Conservation (phyloP, 1,140 invertebrate genomes). For the Holotrichia oblita region DNA sequence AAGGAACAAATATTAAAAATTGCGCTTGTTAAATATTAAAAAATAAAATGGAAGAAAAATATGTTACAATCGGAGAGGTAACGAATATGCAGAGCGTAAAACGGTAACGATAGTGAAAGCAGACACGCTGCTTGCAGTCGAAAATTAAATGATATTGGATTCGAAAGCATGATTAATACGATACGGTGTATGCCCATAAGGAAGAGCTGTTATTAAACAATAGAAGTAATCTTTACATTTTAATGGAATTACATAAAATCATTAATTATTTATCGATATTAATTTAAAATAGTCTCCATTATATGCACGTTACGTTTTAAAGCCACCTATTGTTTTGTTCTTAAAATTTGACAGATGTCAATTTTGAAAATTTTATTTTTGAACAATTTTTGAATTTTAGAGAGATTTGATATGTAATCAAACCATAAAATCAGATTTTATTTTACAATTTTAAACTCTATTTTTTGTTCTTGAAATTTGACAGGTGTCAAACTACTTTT, state of each 20-base stretch:
- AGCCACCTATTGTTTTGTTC: too few species aligned
- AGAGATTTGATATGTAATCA: too few species aligned
- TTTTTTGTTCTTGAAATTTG: too few species aligned
- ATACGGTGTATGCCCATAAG: not conserved
- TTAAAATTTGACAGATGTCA: too few species aligned
- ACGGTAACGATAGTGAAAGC: slow-evolving; percentile 22
- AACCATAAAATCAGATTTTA: too few species aligned
- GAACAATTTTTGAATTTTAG: too few species aligned
- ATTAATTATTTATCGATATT: not conserved
- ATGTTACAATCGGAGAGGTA: not conserved
- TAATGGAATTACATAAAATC: not conserved
- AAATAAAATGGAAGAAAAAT: not conserved
- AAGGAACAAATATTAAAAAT: too few species aligned
- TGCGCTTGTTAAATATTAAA: not conserved
- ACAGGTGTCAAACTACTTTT: too few species aligned
- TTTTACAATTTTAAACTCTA: too few species aligned
- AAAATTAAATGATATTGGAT: slow-evolving; percentile 21
- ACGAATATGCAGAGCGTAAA: slow-evolving; percentile 26
- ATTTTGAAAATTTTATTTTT: too few species aligned
- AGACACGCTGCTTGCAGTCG: slow-evolving; percentile 3
- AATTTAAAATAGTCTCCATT: too few species aligned
- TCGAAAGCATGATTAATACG: slow-evolving; percentile 18
- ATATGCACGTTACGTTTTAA: too few species aligned
- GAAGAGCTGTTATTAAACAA: slow-evolving; percentile 10
- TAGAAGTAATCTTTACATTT: not conserved